Conservation (phyloP, 2,888 invertebrate genomes). For the Deilephila elpenor region DNA sequence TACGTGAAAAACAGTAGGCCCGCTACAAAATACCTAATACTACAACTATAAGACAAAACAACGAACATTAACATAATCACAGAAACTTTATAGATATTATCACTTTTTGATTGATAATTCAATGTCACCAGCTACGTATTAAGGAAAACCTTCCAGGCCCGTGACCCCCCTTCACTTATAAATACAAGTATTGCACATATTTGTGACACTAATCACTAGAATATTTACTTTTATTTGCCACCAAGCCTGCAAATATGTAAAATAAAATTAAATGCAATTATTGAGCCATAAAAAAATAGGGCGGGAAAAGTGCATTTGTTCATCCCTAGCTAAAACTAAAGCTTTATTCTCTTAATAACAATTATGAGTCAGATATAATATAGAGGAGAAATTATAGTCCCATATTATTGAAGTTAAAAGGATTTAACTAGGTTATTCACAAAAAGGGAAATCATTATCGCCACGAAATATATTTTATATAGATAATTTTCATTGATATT, state of each 20-base stretch:
- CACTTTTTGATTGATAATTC: neutral
- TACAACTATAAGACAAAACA: neutral
- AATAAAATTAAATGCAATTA: neutral
- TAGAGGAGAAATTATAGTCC: neutral
- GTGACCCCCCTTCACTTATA: too few species aligned
- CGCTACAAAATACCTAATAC: conserved; percentile 3
- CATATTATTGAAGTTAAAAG: too few species aligned
- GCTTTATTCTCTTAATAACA: neutral
- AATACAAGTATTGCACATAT: too few species aligned
- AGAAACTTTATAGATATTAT: neutral
- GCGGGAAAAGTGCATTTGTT: neutral
- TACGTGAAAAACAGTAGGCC: neutral
- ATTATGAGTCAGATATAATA: neutral
- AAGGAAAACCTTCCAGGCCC: neutral
- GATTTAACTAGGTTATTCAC: too few species aligned
- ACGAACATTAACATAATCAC: neutral
- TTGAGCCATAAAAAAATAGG: neutral
- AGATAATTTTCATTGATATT: neutral
- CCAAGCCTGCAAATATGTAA: neutral
- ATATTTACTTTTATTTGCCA: too few species aligned
- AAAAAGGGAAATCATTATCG: neutral
- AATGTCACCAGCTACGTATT: neutral
- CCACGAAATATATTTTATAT: neutral
- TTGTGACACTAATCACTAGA: too few species aligned
- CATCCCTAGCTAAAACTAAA: neutral